These are phyloP conservation scores for Muricea muricata DNA, from an alignment of 92 coral and sea anemone species.

Conservation along the genomic window DNA sequence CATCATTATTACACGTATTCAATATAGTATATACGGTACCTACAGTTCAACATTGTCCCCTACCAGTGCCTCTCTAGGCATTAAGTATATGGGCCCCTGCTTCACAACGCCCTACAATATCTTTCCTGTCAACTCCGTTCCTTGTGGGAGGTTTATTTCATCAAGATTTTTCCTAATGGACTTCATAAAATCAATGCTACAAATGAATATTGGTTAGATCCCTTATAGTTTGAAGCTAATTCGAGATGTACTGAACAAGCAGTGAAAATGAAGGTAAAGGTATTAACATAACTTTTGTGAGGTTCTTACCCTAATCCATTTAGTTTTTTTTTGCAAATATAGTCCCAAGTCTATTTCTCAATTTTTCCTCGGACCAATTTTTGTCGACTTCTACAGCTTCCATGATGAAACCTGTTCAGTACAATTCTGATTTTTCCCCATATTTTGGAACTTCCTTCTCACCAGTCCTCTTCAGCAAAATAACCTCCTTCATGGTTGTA, in stretches of 20 bases:
- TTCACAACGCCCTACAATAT: constrained; percentile 36
- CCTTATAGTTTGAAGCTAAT: no score
- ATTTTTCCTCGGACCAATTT: not conserved
- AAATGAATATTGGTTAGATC: no score
- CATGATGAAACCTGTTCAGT: not conserved
- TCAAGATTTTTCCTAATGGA: not conserved
- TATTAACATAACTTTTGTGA: not conserved
- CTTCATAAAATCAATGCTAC: constrained; percentile 1
- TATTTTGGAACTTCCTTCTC: not conserved
- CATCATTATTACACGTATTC: no score
- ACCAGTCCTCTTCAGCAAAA: not conserved
- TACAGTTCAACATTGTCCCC: no score
- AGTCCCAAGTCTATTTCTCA: not conserved
- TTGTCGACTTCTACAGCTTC: not conserved
- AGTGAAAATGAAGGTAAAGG: no score
- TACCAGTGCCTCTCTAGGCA: no score
- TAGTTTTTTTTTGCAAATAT: not conserved
- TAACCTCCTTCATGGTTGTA: not conserved
- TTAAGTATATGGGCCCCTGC: constrained; percentile 14
- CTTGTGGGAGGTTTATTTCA: not conserved
- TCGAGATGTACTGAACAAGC: no score
- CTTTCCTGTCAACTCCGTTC: constrained; percentile 28
- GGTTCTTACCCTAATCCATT: no score
- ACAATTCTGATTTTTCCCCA: not conserved
- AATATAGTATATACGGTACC: no score